Evolutionary conservation across 2,888 invertebrate species (phyloP).

Genomic region (Apodemia zela): DNA sequence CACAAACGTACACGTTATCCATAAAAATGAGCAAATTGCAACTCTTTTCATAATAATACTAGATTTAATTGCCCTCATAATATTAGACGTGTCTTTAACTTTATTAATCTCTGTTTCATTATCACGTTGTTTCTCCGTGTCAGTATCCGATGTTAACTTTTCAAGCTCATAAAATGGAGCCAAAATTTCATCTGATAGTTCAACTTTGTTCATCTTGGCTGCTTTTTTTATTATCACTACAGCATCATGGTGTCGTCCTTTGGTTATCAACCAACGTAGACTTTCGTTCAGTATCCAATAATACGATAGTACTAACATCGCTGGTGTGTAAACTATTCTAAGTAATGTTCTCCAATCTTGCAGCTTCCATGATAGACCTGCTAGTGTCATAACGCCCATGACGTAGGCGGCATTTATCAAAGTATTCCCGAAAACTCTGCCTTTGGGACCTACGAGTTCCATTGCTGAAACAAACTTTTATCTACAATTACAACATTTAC

Average conservation of each 20-base stretch:
- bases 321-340: conserved; percentile 85
- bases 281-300: conserved; percentile 87
- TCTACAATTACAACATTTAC: neutral
- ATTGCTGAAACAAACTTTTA: conserved; percentile 75
- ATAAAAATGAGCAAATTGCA: conserved; percentile 85
- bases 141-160: conserved; percentile 33
- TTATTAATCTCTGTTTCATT: conserved; percentile 29
- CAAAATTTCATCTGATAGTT: conserved; percentile 63
- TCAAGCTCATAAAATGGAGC: conserved; percentile 53
- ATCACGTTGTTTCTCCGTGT: conserved; percentile 29
- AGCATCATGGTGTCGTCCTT: conserved; percentile 83
- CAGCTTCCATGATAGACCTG: conserved; percentile 84
- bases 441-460: conserved; percentile 88
- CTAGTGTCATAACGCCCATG: conserved; percentile 84
- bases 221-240: conserved; percentile 82
- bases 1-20: conserved; percentile 89
- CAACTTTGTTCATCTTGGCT: conserved; percentile 82
- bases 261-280: conserved; percentile 87
- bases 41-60: conserved; percentile 78
- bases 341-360: conserved; percentile 86
- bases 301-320: conserved; percentile 83
- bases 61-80: conserved; percentile 74
- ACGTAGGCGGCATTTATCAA: conserved; percentile 86
- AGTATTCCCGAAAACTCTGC: conserved; percentile 87
- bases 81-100: conserved; percentile 41